Evolutionary conservation across 2,113 vertebrate genomes (phyloP).

Genomic region (Oryzias javanicus): DNA sequence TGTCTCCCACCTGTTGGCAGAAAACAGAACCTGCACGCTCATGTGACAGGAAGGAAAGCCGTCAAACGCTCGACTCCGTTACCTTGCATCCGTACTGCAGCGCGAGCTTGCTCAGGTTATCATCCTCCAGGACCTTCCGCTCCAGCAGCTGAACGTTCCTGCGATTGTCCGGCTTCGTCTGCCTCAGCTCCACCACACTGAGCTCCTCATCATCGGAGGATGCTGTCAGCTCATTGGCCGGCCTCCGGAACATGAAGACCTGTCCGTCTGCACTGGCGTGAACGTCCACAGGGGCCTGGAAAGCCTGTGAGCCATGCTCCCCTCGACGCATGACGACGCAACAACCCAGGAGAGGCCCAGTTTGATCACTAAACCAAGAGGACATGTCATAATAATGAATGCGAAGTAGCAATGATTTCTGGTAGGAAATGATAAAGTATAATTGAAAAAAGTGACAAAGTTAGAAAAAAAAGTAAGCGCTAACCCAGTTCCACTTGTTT

Average conservation of each 20-base stretch:
- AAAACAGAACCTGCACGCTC: conserved; percentile 19
- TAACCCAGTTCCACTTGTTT: too few relatives aligned
- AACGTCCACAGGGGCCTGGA: conserved; percentile 84
- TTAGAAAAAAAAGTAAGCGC: too few relatives aligned
- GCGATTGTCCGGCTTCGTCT: conserved; percentile 42
- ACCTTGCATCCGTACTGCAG: conserved; percentile 95
- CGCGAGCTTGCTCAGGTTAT: conserved; percentile 91
- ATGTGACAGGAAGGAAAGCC: neutral
- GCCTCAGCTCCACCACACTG: conserved; percentile 72
- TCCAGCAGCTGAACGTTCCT: conserved; percentile 80
- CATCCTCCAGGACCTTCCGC: conserved; percentile 77
- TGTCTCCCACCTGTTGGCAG: conserved; percentile 85
- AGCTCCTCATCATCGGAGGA: conserved; percentile 87
- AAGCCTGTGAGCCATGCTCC: conserved; percentile 74
- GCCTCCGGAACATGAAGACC: conserved; percentile 81
- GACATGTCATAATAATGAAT: too few relatives aligned
- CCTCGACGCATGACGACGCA: conserved; percentile 79
- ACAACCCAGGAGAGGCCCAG: conserved; percentile 18
- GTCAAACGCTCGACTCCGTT: conserved; percentile 37
- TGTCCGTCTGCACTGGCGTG: conserved; percentile 81
- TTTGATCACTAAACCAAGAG: neutral
- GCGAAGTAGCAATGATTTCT: too few relatives aligned
- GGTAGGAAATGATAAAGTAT: too few relatives aligned
- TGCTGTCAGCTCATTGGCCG: conserved; percentile 55
- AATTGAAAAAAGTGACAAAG: too few relatives aligned